Base-by-base conservation (phyloP, 2,888 invertebrate genomes). In the Diarsia mendica region DNA sequence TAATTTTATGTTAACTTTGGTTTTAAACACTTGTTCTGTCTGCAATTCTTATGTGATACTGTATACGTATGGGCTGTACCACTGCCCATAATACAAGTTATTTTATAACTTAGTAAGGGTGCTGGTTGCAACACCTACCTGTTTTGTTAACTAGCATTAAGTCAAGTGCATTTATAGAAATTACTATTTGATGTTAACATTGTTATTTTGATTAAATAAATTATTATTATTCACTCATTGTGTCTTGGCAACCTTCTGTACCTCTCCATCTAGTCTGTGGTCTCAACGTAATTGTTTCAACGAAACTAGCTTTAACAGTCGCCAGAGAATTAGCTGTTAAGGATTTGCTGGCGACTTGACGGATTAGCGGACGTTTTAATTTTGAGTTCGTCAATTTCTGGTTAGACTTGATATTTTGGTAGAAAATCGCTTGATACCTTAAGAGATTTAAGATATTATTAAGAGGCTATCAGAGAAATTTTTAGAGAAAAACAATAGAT, bases 241-340 rank as follows among this genome's bases (percentile, higher is more conserved):
- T 18, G 2, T 60, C 10, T 33, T 60, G 33, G 18, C 18, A 33
- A n/a, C 44, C 53, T 77, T 80, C 77, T 80, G 55, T 39, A 5
- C 0, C 15, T 39, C 48, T 48, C 13, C 13, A 20, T 23, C 2
- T 55, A 18, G 46, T 46, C 2, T n/a, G 55, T 74, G 74, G 44
- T 58, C 20, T 82, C 88, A 80, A 77, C 87, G 90, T 92, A 93
- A 93, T 93, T 92, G 93, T 93, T 92, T 91, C 88, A 75, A 85
- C 85, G 84, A 85, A 87, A 88, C 88, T 88, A 87, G 88, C 84
- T 87, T 85, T 86, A 85, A 81, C 85, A 83, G 79, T 84, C 78
- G 71, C 80, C 80, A 72, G 84, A 83, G 84, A 89, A 89, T 90
- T 90, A 89, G 87, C 87, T 86, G 85, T 79, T 85, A 77, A 79